Conservation (phyloP, 2,113 vertebrate genomes). For the Pterocles burchelli region DNA sequence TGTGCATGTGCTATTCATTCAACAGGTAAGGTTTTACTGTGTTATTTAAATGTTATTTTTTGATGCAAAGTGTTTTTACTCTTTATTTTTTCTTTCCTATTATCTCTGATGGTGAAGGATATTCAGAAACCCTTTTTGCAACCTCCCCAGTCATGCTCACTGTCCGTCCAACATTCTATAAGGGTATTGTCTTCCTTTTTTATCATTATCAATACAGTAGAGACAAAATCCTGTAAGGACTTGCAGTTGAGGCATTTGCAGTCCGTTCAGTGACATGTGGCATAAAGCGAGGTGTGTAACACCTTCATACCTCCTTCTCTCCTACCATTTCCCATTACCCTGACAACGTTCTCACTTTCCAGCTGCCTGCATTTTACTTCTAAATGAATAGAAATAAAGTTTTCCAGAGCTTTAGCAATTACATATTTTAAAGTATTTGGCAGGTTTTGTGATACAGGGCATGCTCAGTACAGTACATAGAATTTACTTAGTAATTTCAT, state of each 20-base stretch:
- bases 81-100: slow-evolving; percentile 65
- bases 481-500: neutral
- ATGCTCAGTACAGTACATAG: neutral
- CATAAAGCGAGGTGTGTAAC: neutral
- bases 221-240: neutral
- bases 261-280: neutral
- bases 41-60: slow-evolving; percentile 40
- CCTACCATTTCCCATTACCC: neutral
- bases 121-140: slow-evolving; percentile 80
- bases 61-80: slow-evolving; percentile 55
- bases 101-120: slow-evolving; percentile 79
- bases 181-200: slow-evolving; percentile 79
- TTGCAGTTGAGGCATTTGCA: neutral
- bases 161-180: slow-evolving; percentile 73
- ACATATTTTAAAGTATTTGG: neutral
- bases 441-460: neutral
- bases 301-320: neutral
- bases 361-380: neutral
- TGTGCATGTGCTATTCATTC: slow-evolving; percentile 50
- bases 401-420: neutral
- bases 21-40: slow-evolving; percentile 51
- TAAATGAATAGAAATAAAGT: neutral
- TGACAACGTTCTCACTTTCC: neutral
- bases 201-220: slow-evolving; percentile 31
- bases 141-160: slow-evolving; percentile 78